These are phyloP conservation scores for Poecilia picta DNA, from an alignment of 2,797 vertebrate species.

Conservation along the genomic window DNA sequence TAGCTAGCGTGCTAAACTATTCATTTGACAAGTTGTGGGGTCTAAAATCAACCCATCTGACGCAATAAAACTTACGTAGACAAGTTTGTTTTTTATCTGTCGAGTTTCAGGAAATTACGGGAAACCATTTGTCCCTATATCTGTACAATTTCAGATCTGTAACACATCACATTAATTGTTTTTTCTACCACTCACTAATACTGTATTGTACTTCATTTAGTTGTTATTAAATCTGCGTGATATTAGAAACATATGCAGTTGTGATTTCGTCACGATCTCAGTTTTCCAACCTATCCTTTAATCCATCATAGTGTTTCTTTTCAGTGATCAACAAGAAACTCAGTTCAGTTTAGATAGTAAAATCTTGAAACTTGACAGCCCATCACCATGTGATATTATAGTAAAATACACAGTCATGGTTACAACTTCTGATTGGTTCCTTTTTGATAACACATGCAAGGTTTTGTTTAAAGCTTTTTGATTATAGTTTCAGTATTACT, in stretches of 20 bases:
- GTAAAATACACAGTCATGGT: background rate
- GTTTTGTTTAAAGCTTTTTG: background rate
- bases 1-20: slow-evolving; percentile 27
- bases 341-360: background rate
- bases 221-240: background rate
- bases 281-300: background rate
- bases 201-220: background rate
- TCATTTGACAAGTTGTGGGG: background rate
- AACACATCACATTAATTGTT: background rate
- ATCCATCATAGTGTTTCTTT: background rate
- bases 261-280: background rate
- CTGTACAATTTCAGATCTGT: background rate
- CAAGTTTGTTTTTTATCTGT: background rate
- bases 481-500: background rate
- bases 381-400: background rate
- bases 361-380: background rate
- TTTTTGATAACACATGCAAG: background rate
- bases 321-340: background rate
- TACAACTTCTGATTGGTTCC: background rate
- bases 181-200: background rate
- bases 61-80: background rate
- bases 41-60: background rate
- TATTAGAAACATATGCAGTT: background rate
- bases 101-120: background rate
- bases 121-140: background rate